phyloP scores from a whole-genome alignment of 1,140 invertebrate genomes.

The Dendroctonus ponderosae region DNA sequence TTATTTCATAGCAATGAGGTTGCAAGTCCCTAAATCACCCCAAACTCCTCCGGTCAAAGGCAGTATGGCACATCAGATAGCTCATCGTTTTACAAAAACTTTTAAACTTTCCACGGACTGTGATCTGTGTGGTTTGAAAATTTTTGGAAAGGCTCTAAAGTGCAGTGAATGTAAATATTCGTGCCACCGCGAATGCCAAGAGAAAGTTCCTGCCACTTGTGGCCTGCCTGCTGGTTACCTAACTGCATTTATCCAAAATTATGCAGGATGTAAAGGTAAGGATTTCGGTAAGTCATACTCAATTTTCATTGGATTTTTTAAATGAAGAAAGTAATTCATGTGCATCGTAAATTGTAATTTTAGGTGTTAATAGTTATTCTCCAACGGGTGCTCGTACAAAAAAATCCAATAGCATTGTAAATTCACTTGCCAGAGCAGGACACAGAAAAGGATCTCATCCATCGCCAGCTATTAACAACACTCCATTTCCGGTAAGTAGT shows the following conservation, averaged over 20 bases:
- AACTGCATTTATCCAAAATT: slow-evolving; percentile 70
- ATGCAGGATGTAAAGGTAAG: slow-evolving; percentile 23
- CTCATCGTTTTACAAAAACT: slow-evolving; percentile 85
- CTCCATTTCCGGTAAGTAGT: slow-evolving; percentile 58
- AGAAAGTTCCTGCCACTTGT: slow-evolving; percentile 88
- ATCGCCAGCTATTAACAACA: slow-evolving; percentile 60
- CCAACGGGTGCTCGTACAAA: slow-evolving; percentile 49
- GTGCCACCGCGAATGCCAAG: slow-evolving; percentile 83
- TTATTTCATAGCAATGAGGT: slow-evolving; percentile 31
- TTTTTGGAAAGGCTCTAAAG: slow-evolving; percentile 80
- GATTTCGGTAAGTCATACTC: slow-evolving; percentile 4
- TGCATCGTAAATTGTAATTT: background rate
- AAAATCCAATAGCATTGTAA: slow-evolving; percentile 45
- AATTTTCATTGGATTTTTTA: too few relatives aligned
- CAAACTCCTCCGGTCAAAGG: slow-evolving; percentile 70
- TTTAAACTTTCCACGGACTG: slow-evolving; percentile 88
- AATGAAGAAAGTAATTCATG: too few relatives aligned
- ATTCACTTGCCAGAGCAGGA: slow-evolving; percentile 38
- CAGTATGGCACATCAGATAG: slow-evolving; percentile 86
- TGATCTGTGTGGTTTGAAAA: slow-evolving; percentile 87
- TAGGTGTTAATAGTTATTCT: slow-evolving; percentile 39
- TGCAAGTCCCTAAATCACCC: slow-evolving; percentile 52
- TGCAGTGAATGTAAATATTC: slow-evolving; percentile 96
- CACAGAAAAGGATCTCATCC: slow-evolving; percentile 56
- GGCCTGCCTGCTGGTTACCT: slow-evolving; percentile 82